Evolutionary conservation across 2,797 vertebrate genomes (phyloP).

Genomic region (Picus viridis): DNA sequence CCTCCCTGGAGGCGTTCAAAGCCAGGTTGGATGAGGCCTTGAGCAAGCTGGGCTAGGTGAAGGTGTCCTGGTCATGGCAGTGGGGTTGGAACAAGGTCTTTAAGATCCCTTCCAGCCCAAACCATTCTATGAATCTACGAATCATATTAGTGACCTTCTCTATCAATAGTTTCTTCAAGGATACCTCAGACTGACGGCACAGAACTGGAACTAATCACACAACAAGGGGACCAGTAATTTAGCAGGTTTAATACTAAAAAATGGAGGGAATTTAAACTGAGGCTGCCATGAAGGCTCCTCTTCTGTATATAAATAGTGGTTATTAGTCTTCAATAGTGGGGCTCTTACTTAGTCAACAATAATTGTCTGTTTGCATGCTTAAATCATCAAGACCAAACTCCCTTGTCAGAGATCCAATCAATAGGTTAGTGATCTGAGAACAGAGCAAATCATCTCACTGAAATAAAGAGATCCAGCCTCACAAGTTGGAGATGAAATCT

Average conservation of each 20-base stretch:
- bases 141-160: neutral
- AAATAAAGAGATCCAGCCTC: neutral
- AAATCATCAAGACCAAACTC: neutral
- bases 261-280: neutral
- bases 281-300: neutral
- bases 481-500: neutral
- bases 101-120: no score
- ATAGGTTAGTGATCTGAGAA: neutral
- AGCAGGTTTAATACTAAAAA: neutral
- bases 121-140: neutral
- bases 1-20: no score
- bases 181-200: neutral
- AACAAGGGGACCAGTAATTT: neutral
- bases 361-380: neutral
- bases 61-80: no score
- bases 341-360: neutral
- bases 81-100: no score
- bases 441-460: rapidly evolving
- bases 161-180: neutral
- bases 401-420: neutral
- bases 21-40: no score
- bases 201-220: neutral
- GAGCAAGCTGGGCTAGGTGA: no score
- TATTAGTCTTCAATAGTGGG: neutral
- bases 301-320: neutral